Base-by-base conservation (phyloP, 2,888 invertebrate species). In the Catocala fraxini region DNA sequence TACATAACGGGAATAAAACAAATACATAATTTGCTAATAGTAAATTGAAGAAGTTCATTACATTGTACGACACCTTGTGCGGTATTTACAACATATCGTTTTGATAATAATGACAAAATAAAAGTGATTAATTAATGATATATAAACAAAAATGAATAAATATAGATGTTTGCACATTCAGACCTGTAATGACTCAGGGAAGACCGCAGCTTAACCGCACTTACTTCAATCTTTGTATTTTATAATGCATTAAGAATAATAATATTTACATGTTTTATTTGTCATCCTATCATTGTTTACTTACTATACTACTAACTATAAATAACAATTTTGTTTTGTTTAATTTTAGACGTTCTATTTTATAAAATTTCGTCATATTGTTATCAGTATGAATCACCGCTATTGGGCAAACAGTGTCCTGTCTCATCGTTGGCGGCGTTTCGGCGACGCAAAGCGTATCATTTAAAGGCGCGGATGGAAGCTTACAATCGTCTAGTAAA, bases 401-500 rank as follows among this genome's bases (percentile, higher is more conserved):
- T 54, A 63, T 64, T 61, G 54, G 53, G 58, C 53, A 65, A 65
- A 62, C 62, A 58, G 64, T 65, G 41, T 41, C 41, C 53, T 9
- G 25, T 63, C 46, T 57, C 53, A 73, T 59, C 25, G 65, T 71
- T 68, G 67, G 75, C 79, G 67, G 76, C 72, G 64, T 79, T 76
- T 77, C 79, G 72, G 70, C 71, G 75, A 75, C 75, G 77, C 67
- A 79, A 84, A 81, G 81, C 63, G 68, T 70, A 79, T 79, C 66
- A 71, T 78, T 77, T 76, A 68, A 73, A 76, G 73, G 75, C 78
- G 71, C 69, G 70, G 75, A 74, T 79, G 73, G 77, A 79, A 72
- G 77, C 79, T 72, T 59, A 70, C 65, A 79, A 68, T 73, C 45
- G 79, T 80, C 83, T 83, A 77, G 79, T 80, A 82, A 84, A 85